Evolutionary conservation across 2,888 invertebrate species (phyloP).

Genomic region (Caradrina kadenii): DNA sequence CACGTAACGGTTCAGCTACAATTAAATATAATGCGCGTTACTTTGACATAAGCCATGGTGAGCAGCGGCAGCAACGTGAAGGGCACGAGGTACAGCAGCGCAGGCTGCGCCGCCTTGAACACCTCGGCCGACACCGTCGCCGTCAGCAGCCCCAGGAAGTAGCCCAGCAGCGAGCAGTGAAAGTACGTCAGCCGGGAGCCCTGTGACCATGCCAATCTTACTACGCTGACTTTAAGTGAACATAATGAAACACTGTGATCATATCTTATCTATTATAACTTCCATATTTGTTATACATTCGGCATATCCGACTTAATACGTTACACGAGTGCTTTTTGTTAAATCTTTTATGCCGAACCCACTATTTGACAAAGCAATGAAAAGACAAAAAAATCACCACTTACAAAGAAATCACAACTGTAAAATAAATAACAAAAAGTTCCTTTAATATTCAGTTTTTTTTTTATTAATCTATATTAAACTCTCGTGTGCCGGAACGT

Average conservation of each 20-base stretch:
- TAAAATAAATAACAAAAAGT: conserved; percentile 10
- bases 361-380: too few species aligned
- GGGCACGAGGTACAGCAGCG: conserved; percentile 98
- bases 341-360: neutral
- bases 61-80: conserved; percentile 98
- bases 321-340: too few species aligned
- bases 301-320: too few species aligned
- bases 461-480: neutral
- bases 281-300: too few species aligned
- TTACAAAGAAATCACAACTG: conserved; percentile 15
- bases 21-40: neutral
- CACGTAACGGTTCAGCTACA: neutral
- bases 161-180: conserved; percentile 99
- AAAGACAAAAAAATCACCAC: too few species aligned
- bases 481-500: too few species aligned
- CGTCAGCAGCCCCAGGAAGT: conserved; percentile 98
- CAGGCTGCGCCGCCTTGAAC: conserved; percentile 99
- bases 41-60: conserved; percentile 97
- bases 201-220: conserved; percentile 62
- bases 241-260: too few species aligned
- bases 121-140: conserved; percentile 99
- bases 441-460: neutral
- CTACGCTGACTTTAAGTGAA: neutral
- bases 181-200: conserved; percentile 96
- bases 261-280: too few species aligned